Conservation (phyloP, 2,113 vertebrate genomes). For the Pholis gunnellus region DNA sequence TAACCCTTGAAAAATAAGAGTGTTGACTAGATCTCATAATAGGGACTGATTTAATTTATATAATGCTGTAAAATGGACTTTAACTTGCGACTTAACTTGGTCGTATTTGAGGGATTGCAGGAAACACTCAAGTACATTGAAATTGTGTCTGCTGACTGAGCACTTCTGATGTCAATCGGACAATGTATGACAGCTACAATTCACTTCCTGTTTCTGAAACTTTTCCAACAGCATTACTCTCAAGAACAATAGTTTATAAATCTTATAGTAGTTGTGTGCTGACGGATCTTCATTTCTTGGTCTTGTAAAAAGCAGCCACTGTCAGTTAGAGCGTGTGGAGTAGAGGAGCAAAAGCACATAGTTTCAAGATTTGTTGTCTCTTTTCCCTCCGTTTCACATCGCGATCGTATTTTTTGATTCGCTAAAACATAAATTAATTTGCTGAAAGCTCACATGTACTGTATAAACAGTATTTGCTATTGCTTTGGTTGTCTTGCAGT, state of each 20-base stretch:
- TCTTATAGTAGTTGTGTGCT: not conserved
- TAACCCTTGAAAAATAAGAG: not conserved
- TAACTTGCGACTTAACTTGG: not conserved
- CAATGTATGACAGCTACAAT: not conserved
- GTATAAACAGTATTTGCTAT: constrained; percentile 19
- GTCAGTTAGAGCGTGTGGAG: not conserved
- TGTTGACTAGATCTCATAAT: not conserved
- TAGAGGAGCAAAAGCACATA: not conserved
- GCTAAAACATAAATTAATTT: not conserved
- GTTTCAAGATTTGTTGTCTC: not conserved
- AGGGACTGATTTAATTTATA: not conserved
- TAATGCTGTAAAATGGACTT: not conserved
- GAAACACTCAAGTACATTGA: not conserved
- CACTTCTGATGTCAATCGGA: not conserved
- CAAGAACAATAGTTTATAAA: not conserved
- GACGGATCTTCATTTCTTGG: not conserved
- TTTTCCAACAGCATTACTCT: not conserved
- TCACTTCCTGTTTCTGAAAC: constrained; percentile 19
- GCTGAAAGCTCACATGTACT: constrained; percentile 19
- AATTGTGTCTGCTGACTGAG: not conserved
- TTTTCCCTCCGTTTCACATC: not conserved
- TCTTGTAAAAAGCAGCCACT: not conserved
- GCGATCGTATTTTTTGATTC: not conserved
- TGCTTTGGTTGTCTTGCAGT: constrained; percentile 26
- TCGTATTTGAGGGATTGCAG: not conserved